Percentiles rank a stretch among this genome's conserved stretches.
These are phyloP conservation scores for Esox masquinongy DNA, from an alignment of 2,797 vertebrate genomes.

Conservation along the genomic window DNA sequence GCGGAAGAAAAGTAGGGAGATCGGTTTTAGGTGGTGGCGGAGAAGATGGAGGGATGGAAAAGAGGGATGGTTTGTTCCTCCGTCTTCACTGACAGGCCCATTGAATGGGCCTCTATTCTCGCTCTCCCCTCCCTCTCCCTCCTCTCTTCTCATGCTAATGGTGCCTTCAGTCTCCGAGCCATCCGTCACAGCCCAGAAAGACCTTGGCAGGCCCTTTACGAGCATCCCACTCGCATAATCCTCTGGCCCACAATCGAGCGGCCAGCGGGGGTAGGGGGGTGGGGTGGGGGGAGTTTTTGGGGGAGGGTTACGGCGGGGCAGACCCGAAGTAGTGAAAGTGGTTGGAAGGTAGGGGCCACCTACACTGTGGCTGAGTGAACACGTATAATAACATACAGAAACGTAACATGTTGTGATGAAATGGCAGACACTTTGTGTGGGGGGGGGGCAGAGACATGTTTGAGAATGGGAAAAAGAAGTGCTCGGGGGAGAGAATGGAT, in stretches of 20 bases:
- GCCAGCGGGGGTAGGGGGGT: constrained; percentile 54
- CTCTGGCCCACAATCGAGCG: constrained; percentile 71
- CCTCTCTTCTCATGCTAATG: constrained; percentile 83
- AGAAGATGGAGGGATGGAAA: constrained; percentile 44
- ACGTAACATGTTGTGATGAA: constrained; percentile 60
- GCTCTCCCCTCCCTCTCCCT: constrained; percentile 76
- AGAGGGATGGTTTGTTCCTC: constrained; percentile 57
- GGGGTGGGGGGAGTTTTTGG: constrained; percentile 66
- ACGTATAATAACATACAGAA: constrained; percentile 53
- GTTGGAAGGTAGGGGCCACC: constrained; percentile 64
- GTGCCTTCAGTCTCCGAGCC: constrained; percentile 78
- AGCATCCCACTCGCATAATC: constrained; percentile 81
- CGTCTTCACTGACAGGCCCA: constrained; percentile 76
- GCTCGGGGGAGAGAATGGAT: constrained; percentile 10
- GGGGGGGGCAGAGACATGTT: constrained; percentile 28
- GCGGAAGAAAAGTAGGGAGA: neutral
- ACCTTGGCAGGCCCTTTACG: constrained; percentile 82
- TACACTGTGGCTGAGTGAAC: constrained; percentile 56
- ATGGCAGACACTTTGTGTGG: constrained; percentile 40
- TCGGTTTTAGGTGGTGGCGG: constrained; percentile 8
- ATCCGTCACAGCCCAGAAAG: constrained; percentile 85
- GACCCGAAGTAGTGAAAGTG: constrained; percentile 55
- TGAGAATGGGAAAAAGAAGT: constrained; percentile 25
- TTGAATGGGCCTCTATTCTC: constrained; percentile 81
- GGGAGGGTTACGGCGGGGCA: constrained; percentile 51